Evolutionary conservation across 2,797 vertebrate species (phyloP).

Genomic region (Periparus ater): DNA sequence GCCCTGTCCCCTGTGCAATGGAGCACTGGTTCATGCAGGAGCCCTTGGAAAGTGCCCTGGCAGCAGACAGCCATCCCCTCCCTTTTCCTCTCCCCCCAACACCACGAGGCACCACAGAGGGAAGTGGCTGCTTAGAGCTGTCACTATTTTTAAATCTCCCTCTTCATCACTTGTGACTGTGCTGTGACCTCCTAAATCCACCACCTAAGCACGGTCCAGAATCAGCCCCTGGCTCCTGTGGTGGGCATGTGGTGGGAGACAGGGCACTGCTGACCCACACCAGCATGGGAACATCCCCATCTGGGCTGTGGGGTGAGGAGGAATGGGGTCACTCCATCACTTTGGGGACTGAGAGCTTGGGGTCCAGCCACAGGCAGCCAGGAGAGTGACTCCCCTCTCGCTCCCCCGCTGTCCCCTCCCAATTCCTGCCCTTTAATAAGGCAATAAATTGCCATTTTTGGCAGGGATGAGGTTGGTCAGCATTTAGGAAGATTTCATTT

Average conservation of each 20-base stretch:
- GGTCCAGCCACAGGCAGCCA: background rate
- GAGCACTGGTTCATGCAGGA: background rate
- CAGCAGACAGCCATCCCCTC: background rate
- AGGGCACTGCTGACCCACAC: background rate
- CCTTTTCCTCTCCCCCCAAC: background rate
- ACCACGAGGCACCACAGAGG: background rate
- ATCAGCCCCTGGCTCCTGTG: background rate
- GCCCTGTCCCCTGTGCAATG: background rate
- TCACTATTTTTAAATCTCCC: background rate
- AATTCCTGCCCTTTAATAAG: conserved; percentile 25
- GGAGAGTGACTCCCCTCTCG: background rate
- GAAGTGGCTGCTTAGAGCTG: background rate
- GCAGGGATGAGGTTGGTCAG: conserved; percentile 27
- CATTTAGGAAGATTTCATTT: conserved; percentile 68
- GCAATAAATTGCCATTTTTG: conserved; percentile 29
- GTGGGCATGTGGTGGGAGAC: background rate
- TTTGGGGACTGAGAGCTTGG: background rate
- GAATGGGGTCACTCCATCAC: background rate
- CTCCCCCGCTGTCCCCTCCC: background rate
- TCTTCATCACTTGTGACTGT: background rate
- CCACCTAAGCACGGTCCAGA: background rate
- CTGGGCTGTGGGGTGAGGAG: background rate
- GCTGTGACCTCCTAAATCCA: background rate
- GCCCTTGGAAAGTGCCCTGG: background rate
- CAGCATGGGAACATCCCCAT: background rate